Evolutionary conservation across 2,113 vertebrate species (phyloP), one percentile per base, ranked within the genome.

Genomic region (Columba janthina): DNA sequence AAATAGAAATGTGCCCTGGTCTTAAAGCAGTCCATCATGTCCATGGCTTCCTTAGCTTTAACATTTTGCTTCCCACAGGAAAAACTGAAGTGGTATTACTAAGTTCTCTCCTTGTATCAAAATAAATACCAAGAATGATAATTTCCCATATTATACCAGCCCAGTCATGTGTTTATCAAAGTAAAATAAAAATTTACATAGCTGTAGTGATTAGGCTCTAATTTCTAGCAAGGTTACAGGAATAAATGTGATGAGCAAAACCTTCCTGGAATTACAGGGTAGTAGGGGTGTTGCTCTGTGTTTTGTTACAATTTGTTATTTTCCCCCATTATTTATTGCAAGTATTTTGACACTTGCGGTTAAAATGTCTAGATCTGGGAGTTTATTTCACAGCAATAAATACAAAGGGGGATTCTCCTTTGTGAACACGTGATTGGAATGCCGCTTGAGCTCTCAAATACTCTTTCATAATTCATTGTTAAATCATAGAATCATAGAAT

Each of bases 331-430:
- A 54, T 61, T 93, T 46, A 15, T 87, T 81, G 44, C 12, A 65
- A 69, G 34, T 70, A 96, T 95, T 93, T 93, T 94, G 87, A 78
- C n/a, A 70, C 15, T 81, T 88, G 62, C 0, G 3, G 38, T 46
- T 93, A 84, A 89, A 79, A 91, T 73, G 13, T 74, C 67, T 79
- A 75, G 44, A 34, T 69, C 77, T 62, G 70, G 70, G 36, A 83
- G 58, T 96, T 97, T 91, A 75, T 96, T 85, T 85, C 67, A 21
- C 22, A 62, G 25, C 40, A 64, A 54, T 88, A 96, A 93, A 97
- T 61, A 73, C 28, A 81, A 89, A 93, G 28, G 61, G 60, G 51
- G 42, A 79, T 93, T 94, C 48, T 93, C 61, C 54, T 91, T 71
- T 72, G 64, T 73, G 28, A 56, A n/a, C 9, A 10, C 5, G 13